Evolutionary conservation across 2,797 vertebrate genomes (phyloP).

Genomic region (Takifugu rubripes): DNA sequence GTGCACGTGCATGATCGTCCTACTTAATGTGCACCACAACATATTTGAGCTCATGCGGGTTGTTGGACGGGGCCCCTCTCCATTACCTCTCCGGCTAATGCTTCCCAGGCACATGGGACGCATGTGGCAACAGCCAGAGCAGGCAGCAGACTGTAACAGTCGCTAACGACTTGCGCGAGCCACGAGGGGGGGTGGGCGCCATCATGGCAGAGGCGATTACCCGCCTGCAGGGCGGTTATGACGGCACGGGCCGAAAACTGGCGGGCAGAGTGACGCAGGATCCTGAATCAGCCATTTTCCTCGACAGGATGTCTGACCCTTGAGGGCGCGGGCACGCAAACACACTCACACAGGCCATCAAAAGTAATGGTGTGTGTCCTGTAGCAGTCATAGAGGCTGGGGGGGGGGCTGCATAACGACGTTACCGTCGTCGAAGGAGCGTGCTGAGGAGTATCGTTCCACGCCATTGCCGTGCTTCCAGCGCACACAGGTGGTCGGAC

Average conservation of each 20-base stretch:
- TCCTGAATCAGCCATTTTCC: conserved; percentile 55
- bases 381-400: not conserved
- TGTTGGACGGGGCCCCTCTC: not conserved
- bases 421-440: conserved; percentile 56
- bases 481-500: conserved; percentile 27
- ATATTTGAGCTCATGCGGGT: too few relatives aligned
- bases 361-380: conserved; percentile 65
- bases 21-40: not conserved
- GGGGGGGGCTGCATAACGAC: conserved; percentile 31
- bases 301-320: conserved; percentile 51
- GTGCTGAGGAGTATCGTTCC: conserved; percentile 61
- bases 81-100: not conserved
- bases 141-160: conserved; percentile 37
- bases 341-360: conserved; percentile 35
- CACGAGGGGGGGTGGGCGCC: conserved; percentile 21
- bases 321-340: conserved; percentile 18
- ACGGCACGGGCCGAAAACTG: conserved; percentile 25
- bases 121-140: conserved; percentile 24
- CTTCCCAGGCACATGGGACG: not conserved
- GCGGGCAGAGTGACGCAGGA: conserved; percentile 29
- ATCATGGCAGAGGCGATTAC: conserved; percentile 8
- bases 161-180: conserved; percentile 44
- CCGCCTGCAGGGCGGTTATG: conserved; percentile 41
- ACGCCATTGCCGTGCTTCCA: conserved; percentile 28
- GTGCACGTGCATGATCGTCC: too few relatives aligned